Evolutionary conservation across 2,888 invertebrate species (phyloP).

Genomic region (Pandemis cinnamomeana): DNA sequence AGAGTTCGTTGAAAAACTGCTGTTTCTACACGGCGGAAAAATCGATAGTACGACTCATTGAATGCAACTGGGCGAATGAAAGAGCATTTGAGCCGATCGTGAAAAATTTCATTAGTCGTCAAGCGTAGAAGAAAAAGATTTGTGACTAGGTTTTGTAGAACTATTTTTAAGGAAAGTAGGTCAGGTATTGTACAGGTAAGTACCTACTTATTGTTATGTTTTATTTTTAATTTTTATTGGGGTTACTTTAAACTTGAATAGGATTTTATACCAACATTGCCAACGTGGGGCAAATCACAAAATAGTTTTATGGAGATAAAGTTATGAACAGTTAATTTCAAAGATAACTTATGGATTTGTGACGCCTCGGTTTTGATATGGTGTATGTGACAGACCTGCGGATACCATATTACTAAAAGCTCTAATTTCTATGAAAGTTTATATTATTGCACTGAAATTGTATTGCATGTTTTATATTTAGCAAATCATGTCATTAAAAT

Average conservation of each 20-base stretch:
- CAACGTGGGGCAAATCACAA: too few species aligned
- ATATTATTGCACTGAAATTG: background rate
- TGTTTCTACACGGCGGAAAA: background rate
- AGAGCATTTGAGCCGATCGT: background rate
- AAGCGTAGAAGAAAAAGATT: background rate
- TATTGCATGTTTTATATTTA: constrained; percentile 20
- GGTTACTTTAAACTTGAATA: too few species aligned
- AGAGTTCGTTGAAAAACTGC: background rate
- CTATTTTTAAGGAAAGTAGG: background rate
- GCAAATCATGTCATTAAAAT: constrained; percentile 9
- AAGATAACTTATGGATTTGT: too few species aligned
- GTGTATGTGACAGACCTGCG: too few species aligned
- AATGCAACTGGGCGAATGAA: background rate
- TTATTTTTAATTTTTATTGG: too few species aligned
- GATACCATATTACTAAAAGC: too few species aligned
- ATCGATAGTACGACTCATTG: background rate
- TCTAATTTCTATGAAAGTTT: too few species aligned
- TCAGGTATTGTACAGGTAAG: background rate
- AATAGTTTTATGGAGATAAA: too few species aligned
- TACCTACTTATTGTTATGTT: too few species aligned
- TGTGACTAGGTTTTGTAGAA: background rate
- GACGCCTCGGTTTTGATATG: too few species aligned
- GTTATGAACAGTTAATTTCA: too few species aligned
- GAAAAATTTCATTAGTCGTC: background rate
- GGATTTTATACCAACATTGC: too few species aligned